phyloP scores from a whole-genome alignment of 2,113 vertebrate species.

The Pluvianellus socialis region DNA sequence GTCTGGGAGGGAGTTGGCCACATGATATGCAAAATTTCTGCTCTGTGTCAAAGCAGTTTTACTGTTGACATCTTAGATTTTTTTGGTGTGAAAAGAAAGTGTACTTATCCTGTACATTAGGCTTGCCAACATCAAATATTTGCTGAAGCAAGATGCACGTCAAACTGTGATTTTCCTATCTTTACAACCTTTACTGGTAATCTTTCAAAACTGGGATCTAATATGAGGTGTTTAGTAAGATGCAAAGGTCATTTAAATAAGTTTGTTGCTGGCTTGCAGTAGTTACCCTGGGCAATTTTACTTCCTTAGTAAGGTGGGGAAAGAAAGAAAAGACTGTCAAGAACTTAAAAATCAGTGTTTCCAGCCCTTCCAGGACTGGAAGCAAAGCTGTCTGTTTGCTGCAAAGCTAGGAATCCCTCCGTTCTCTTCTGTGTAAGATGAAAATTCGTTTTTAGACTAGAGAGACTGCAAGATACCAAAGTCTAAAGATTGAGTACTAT shows the following conservation, averaged over 20 bases:
- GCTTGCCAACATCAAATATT: background rate
- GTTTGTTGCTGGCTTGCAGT: background rate
- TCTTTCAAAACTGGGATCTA: background rate
- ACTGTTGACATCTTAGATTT: background rate
- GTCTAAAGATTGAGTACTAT: background rate
- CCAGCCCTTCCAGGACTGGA: background rate
- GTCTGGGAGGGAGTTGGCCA: background rate
- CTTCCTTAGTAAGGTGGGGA: background rate
- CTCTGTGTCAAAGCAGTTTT: background rate
- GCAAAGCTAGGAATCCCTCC: background rate
- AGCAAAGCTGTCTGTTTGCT: background rate
- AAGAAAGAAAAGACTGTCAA: background rate
- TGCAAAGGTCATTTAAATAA: slow-evolving; percentile 1
- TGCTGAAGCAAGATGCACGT: background rate
- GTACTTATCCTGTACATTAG: background rate
- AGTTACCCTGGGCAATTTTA: background rate
- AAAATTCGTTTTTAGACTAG: background rate
- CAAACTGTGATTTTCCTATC: background rate
- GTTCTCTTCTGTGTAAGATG: background rate
- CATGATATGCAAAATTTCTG: background rate
- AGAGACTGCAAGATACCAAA: background rate
- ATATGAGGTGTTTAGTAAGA: background rate
- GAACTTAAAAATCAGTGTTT: background rate
- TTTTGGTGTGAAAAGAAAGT: background rate
- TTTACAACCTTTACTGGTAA: background rate